Base-by-base conservation (phyloP, 2,888 invertebrate species). In the Apotomis turbidana region DNA sequence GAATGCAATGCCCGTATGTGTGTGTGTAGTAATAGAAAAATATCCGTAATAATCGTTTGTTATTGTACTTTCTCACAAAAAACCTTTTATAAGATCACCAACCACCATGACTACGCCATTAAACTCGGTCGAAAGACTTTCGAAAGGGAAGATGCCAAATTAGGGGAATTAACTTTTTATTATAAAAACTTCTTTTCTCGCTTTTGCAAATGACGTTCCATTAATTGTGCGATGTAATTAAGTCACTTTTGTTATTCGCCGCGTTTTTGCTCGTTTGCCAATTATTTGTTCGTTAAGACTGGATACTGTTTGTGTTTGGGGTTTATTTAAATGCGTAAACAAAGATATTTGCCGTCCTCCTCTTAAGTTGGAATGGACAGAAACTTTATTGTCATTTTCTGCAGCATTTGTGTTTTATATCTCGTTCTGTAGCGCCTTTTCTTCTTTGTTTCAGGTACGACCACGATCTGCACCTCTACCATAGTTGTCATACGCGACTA, bases 81-180 rank as follows among this genome's bases (percentile, higher is more conserved):
- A 27, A 5, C 5, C 9, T 15, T 58, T 58, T 8, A 80, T 80
- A 82, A 82, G 83, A 81, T 83, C 81, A 78, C 81, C 80, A 84
- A 83, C 83, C 81, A 84, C 84, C 83, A 83, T 80, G 81, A 80
- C 75, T 84, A 82, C 83, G 81, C 52, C 73, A 71, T 76, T 75
- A 86, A 86, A 86, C 83, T 81, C 76, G 76, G 76, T 76, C 71
- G 81, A 76, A 77, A 83, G 83, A 83, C 84, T 83, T 83, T 77
- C 82, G 81, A 85, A 87, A 85, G 83, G 85, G 80, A 84, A 84
- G 85, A 83, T 82, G 81, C 82, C 84, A 88, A 90, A 90, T 91
- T 91, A 90, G 87, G 88, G 87, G 90, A 91, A 90, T 91, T 90
- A 90, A 89, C 90, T 90, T 91, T 90, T 68, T 87, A 84, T 84